A percentile compares a stretch with the other conserved stretches of the same genome.
These are phyloP conservation scores for Drosophila takahashii DNA, from an alignment of 1,140 invertebrate species.

Conservation along the genomic window DNA sequence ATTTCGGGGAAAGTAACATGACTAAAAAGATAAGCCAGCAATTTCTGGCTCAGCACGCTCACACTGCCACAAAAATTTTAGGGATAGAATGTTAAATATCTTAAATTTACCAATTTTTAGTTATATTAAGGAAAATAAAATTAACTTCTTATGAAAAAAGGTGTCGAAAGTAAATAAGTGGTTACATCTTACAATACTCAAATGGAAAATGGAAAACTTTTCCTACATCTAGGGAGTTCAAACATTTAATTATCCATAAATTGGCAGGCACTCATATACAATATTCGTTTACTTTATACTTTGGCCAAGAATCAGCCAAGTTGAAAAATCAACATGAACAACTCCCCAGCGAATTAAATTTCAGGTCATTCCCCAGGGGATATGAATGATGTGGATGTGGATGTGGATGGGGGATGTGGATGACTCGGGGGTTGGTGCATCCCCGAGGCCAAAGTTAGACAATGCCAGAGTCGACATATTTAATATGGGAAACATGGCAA, in stretches of 20 bases:
- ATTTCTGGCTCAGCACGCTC: constrained; percentile 18
- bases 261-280: constrained; percentile 31
- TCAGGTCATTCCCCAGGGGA: constrained; percentile 42
- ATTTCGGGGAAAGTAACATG: constrained; percentile 15
- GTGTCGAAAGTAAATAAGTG: not conserved
- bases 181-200: not conserved
- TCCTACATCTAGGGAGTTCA: constrained; percentile 22
- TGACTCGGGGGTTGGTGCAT: not conserved
- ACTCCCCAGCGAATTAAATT: constrained; percentile 39
- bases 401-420: not conserved
- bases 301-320: constrained; percentile 50
- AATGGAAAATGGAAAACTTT: constrained; percentile 11
- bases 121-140: too few species aligned
- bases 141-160: not conserved
- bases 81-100: too few species aligned
- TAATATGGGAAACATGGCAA: constrained; percentile 53
- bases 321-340: constrained; percentile 56
- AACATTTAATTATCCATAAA: constrained; percentile 39
- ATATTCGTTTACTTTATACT: constrained; percentile 46
- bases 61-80: constrained; percentile 5
- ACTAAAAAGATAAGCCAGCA: constrained; percentile 29
- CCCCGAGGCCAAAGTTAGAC: constrained; percentile 33
- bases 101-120: too few species aligned
- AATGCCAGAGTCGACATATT: constrained; percentile 45
- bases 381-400: not conserved